Evolutionary conservation across 2,888 invertebrate genomes (phyloP).

Genomic region (Andrena bucephala): DNA sequence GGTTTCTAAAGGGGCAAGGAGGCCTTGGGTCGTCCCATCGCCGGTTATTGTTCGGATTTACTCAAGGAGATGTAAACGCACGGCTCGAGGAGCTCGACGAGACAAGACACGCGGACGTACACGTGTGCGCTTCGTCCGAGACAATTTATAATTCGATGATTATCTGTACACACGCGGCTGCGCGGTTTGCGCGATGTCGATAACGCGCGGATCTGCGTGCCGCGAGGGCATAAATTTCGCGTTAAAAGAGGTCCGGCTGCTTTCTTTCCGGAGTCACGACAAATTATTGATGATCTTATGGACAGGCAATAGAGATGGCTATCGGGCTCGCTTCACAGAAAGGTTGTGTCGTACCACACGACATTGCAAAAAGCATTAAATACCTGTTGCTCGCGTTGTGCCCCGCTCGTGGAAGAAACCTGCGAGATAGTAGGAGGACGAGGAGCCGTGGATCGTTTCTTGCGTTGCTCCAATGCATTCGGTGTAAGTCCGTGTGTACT

Average conservation of each 20-base stretch:
- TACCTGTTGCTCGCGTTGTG: conserved; percentile 52
- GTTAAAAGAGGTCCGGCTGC: conserved; percentile 50
- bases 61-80: neutral
- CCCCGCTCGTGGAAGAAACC: conserved; percentile 34
- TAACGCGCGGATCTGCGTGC: conserved; percentile 56
- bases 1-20: neutral
- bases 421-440: conserved; percentile 38
- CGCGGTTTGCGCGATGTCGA: conserved; percentile 31
- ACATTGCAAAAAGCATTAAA: conserved; percentile 47
- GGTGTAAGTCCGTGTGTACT: too few species aligned
- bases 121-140: conserved; percentile 16
- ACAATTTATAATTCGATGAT: conserved; percentile 70
- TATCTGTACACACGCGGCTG: conserved; percentile 56
- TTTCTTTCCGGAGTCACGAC: conserved; percentile 60
- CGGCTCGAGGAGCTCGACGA: conserved; percentile 12
- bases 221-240: conserved; percentile 57
- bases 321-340: conserved; percentile 53
- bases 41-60: conserved; percentile 7
- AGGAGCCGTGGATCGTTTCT: conserved; percentile 4
- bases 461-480: neutral
- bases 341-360: conserved; percentile 57
- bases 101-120: neutral
- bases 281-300: conserved; percentile 68
- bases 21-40: neutral
- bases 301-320: conserved; percentile 64